Conservation (phyloP, 2,888 invertebrate species). For the Frankliniella intonsa region DNA sequence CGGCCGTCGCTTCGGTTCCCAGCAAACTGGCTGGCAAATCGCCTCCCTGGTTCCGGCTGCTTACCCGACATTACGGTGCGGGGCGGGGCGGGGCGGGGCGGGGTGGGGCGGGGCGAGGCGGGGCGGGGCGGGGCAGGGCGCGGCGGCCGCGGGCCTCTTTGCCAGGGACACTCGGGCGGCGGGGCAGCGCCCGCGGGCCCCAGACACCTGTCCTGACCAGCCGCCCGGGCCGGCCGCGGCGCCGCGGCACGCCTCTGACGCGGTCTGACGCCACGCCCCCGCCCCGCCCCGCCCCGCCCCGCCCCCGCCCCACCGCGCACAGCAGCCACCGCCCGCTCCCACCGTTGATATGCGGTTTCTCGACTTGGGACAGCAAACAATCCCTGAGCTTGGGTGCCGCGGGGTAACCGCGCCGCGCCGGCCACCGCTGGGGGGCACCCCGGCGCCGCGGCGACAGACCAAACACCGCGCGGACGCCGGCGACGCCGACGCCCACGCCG, state of each 20-base stretch:
- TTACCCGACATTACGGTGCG: no score
- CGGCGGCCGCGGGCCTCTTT: no score
- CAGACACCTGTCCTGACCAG: not conserved
- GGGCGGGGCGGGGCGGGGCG: no score
- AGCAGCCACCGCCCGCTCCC: not conserved
- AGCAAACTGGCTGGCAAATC: not conserved
- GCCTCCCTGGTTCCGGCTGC: no score
- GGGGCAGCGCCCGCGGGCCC: no score
- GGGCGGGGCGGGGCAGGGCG: no score
- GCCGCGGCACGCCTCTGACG: not conserved
- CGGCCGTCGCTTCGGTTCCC: not conserved
- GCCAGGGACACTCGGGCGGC: no score
- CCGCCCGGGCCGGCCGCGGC: not conserved
- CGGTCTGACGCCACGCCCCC: not conserved
- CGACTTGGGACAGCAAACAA: slow-evolving; percentile 26
- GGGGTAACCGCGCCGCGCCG: not conserved
- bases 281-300: slow-evolving; percentile 28
- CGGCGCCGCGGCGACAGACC: not conserved
- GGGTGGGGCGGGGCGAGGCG: no score
- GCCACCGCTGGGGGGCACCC: not conserved
- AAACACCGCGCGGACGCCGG: not conserved
- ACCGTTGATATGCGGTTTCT: slow-evolving; percentile 22
- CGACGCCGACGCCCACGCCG: not conserved
- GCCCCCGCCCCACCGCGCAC: slow-evolving; percentile 9
- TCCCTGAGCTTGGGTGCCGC: not conserved